Evolutionary conservation across 30 jellyfish, hydroid and myxozoan genomes (phyloP), one percentile per base, ranked within the genome.

Genomic region (Hydractinia echinata): DNA sequence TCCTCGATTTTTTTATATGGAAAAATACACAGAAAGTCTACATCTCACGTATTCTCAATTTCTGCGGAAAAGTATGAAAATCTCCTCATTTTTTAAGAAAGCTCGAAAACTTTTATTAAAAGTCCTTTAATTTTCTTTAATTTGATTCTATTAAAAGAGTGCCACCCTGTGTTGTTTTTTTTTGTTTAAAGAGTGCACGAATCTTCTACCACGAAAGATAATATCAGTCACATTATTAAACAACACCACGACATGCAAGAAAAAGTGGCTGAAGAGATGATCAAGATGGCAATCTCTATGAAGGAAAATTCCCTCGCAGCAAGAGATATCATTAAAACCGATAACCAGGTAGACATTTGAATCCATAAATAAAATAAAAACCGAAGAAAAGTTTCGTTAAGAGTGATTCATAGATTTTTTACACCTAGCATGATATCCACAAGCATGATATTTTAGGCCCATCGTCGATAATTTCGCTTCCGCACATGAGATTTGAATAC

Each of bases 241-340:
- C 93, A 84, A 30, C 98, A 92, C 67, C 98, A 92, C 50, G 96
- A 86, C 5, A 90, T 73, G 48, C 98, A 92, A 69, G 98, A 92
- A 76, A 92, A 92, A 70, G 86, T 92, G 53, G 98, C 98, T n/a
- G 92, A 92, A 9, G 96, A 92, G 54, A 83, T 92, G 96, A 83
- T 92, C 15, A 76, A 77, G 76, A 92, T 92, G 98, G 96, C 98
- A 66, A 96, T 87, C 53, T 83, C 87, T 58, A 83, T 92, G 95
- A 92, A 92, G 66, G 95, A 92, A 54, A 87, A 87, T 10, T 87
- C 98, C 6, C 76, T 92, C 19, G 86, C 80, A 50, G 96, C 98
- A 0, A 87, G 95, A 60, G 83, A 87, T 53, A 92, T 92, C 81
- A 92, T 92, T 60, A 82, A 87, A 62, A 66, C 68, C 4, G 98